Evolutionary conservation across 2,113 vertebrate species (phyloP).

Genomic region (Pyxicephalus adspersus): DNA sequence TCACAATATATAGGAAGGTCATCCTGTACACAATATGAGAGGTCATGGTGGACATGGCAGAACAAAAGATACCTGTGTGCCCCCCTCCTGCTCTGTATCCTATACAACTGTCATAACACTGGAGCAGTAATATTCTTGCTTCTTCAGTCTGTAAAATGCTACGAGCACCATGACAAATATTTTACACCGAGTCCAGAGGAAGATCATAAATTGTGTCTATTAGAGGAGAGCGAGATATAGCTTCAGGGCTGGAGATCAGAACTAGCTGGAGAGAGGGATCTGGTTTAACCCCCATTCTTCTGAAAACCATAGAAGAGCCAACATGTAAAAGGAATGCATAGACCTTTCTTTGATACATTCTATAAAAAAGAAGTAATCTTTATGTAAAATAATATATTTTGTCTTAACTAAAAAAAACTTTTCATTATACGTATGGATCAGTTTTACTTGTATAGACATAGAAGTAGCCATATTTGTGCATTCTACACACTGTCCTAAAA

Average conservation of each 20-base stretch:
- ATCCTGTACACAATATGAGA: background rate
- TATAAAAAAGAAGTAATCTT: no score
- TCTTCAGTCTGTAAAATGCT: conserved; percentile 3
- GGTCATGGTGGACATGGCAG: conserved; percentile 1
- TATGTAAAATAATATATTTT: no score
- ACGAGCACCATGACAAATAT: background rate
- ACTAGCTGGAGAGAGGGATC: background rate
- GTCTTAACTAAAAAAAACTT: no score
- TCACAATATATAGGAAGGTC: background rate
- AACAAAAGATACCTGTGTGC: no score
- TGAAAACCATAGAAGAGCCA: no score
- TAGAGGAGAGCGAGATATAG: conserved; percentile 11
- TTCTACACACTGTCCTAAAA: no score
- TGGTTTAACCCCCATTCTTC: background rate
- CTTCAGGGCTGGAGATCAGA: background rate
- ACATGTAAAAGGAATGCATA: no score
- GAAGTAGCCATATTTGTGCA: no score
- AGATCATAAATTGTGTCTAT: conserved; percentile 28
- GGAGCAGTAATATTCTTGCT: background rate
- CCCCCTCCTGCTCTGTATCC: background rate
- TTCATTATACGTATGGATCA: no score
- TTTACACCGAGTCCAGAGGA: background rate
- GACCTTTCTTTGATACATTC: no score
- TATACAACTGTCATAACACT: conserved; percentile 13
- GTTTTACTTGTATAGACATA: no score